These are phyloP conservation scores for Vespertilio murinus DNA, from an alignment of 2,797 vertebrate genomes.

Conservation along the genomic window DNA sequence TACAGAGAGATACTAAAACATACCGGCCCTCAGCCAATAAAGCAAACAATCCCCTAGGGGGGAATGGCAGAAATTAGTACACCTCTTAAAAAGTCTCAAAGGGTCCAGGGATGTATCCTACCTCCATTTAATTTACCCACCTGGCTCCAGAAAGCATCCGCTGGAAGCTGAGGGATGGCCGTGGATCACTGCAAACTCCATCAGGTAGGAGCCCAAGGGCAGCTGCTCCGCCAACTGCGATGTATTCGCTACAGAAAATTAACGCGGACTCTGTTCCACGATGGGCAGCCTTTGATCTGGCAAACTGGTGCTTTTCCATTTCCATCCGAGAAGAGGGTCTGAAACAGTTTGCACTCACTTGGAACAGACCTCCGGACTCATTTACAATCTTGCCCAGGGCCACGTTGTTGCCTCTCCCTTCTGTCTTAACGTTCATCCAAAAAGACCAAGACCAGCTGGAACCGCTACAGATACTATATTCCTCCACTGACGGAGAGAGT, in stretches of 20 bases:
- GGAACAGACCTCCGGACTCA: slow-evolving; percentile 7
- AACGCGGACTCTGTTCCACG: background rate
- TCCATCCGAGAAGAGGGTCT: background rate
- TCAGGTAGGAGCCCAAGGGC: background rate
- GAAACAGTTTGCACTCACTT: slow-evolving; percentile 5
- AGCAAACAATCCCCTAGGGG: background rate
- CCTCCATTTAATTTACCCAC: background rate
- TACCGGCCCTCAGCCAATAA: background rate
- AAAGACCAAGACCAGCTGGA: background rate
- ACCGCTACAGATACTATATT: background rate
- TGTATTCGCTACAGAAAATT: slow-evolving; percentile 39
- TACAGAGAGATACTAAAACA: background rate
- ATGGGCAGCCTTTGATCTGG: background rate
- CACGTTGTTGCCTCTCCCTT: background rate
- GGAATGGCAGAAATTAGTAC: background rate
- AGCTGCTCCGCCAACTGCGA: slow-evolving; percentile 33
- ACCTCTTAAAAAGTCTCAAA: background rate
- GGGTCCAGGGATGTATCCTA: background rate
- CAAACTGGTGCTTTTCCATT: slow-evolving; percentile 36
- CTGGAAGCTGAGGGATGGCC: background rate
- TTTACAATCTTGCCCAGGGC: background rate
- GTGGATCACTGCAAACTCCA: background rate
- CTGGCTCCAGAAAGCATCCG: background rate
- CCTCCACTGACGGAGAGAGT: background rate
- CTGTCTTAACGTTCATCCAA: background rate